Percentiles rank a stretch among this genome's conserved stretches.
These are phyloP conservation scores for Aphidius ervi DNA, from an alignment of 1,140 invertebrate genomes.

Conservation along the genomic window DNA sequence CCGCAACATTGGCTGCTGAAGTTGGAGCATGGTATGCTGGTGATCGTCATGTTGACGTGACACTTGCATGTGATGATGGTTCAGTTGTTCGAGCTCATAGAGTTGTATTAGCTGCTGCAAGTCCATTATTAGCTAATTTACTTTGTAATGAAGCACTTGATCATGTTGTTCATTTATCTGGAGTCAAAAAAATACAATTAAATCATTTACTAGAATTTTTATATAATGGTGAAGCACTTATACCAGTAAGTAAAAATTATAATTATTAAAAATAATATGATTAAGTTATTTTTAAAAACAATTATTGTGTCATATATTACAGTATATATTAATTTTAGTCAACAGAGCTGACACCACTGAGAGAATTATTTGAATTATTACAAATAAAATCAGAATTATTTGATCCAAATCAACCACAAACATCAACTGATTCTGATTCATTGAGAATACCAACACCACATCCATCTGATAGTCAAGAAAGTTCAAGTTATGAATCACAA, in stretches of 20 bases:
- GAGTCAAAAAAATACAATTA: conserved; percentile 71
- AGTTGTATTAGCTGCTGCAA: conserved; percentile 76
- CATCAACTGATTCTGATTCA: conserved; percentile 44
- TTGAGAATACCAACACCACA: conserved; percentile 50
- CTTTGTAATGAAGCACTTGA: conserved; percentile 64
- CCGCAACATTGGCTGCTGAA: conserved; percentile 81
- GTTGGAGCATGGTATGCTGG: conserved; percentile 78
- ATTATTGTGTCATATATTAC: conserved; percentile 9
- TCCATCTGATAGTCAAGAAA: conserved; percentile 55
- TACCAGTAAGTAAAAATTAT: conserved; percentile 57
- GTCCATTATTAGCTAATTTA: conserved; percentile 76
- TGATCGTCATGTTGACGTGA: conserved; percentile 76
- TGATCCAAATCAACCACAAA: conserved; percentile 45
- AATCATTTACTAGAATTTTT: conserved; percentile 75
- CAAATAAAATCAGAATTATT: conserved; percentile 76
- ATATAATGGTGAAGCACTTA: conserved; percentile 78
- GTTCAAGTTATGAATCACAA: conserved; percentile 60
- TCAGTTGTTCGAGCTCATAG: conserved; percentile 72
- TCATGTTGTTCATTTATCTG: conserved; percentile 73
- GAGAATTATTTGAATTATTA: conserved; percentile 74
- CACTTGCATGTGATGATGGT: conserved; percentile 74
- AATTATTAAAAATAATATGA: background rate
- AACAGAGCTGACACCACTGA: conserved; percentile 72
- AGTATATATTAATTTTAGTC: conserved; percentile 54
- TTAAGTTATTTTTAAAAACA: background rate